Conservation (phyloP, 2,888 invertebrate species). For the Agrenia bidenticulata region DNA sequence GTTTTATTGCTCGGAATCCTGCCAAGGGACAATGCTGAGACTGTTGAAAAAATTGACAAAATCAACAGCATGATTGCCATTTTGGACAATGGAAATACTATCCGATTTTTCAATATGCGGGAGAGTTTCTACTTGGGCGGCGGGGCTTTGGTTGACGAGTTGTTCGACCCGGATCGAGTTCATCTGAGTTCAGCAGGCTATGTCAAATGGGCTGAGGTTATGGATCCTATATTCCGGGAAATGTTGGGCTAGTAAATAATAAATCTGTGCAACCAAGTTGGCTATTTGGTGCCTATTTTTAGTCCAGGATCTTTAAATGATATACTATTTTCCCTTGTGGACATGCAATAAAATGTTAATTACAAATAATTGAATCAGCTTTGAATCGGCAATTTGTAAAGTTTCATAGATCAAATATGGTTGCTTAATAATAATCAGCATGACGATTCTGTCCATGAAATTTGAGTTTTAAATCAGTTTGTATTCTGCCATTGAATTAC, state of each 20-base stretch:
- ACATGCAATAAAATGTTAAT: no score
- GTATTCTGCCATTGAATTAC: no score
- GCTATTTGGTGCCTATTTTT: neutral
- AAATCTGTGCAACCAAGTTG: no score
- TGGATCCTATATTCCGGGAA: slow-evolving; percentile 11
- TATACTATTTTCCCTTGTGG: no score
- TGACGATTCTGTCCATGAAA: no score
- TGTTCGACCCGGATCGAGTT: neutral
- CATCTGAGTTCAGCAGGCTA: slow-evolving; percentile 8
- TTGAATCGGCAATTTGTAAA: no score
- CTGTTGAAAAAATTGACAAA: slow-evolving; percentile 11
- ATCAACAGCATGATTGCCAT: slow-evolving; percentile 23
- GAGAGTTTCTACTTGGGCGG: slow-evolving; percentile 20
- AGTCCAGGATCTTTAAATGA: neutral
- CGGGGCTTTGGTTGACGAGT: neutral
- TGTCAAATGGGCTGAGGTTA: slow-evolving; percentile 12
- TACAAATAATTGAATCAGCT: no score
- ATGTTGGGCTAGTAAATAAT: slow-evolving; percentile 2
- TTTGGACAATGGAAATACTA: slow-evolving; percentile 22
- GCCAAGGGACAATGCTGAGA: slow-evolving; percentile 27
- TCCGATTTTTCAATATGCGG: slow-evolving; percentile 38
- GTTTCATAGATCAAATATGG: no score
- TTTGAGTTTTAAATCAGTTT: no score
- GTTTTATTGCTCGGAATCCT: slow-evolving; percentile 36
- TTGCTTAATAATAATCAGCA: no score